Evolutionary conservation across 2,888 invertebrate genomes (phyloP), one percentile per base, ranked within the genome.

Genomic region (Hemistola chrysoprasaria): DNA sequence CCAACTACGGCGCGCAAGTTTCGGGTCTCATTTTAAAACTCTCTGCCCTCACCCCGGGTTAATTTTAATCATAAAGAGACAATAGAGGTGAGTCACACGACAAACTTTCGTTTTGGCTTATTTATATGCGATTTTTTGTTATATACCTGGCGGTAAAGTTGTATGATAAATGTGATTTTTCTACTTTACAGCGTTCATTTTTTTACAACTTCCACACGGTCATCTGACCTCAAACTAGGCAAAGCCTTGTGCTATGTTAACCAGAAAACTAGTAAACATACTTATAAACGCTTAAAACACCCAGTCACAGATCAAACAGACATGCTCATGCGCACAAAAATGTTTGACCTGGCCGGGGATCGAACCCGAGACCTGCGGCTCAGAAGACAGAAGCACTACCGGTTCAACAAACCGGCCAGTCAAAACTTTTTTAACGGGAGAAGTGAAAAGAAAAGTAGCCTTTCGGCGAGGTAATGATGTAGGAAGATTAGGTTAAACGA

Each of bases 1-100:
- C 56, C 53, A 78, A 78, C 74, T 75, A 70, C 71, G 65, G 68
- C 56, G 76, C 69, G 56, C 68, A 82, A 85, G 78, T 84, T 84
- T 71, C 62, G 73, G 78, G 74, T 76, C 76, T 73, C 74, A 71
- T 78, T 84, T 80, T 72, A 78, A 77, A 80, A 79, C 73, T 78
- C 71, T 56, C 57, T 62, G 65, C 66, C 67, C 65, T 65, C 66
- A 59, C 62, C 55, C 52, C 55, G 56, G 66, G 57, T 63, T 71
- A 74, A 84, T 83, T 85, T 84, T 79, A 80, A 81, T 83, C 72
- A 77, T 80, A 80, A 78, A 78, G 71, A 78, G 78, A 83, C 81
- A 83, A 83, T 76, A 77, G 72, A 72, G 71, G 65, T 66, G 62
- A 70, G 65, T 68, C 70, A 66, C 68, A 72, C 65, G 70, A 48